Percentiles rank a stretch among this genome's conserved stretches.
phyloP scores from a whole-genome alignment of 2,797 vertebrate genomes.

The Xerus rutilus region DNA sequence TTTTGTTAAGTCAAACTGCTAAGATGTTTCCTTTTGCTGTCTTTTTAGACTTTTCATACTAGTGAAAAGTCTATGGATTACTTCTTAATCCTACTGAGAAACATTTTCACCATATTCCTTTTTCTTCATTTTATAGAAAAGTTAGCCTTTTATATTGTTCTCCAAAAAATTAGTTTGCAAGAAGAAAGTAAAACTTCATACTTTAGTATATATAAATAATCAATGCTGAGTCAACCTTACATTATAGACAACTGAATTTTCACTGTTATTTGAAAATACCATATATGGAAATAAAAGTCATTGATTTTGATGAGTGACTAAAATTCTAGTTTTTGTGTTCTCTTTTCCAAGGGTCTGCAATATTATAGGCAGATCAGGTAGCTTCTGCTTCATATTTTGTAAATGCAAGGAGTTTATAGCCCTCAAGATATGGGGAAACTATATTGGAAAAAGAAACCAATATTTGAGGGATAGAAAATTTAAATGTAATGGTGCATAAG shows the following conservation, averaged over 20 bases:
- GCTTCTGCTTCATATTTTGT: conserved; percentile 55
- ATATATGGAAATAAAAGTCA: conserved; percentile 36
- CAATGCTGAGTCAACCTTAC: conserved; percentile 48
- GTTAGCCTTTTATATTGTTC: not conserved
- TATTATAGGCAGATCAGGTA: conserved; percentile 51
- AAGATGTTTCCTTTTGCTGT: conserved; percentile 50
- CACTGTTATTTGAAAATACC: conserved; percentile 55
- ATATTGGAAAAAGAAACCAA: not conserved
- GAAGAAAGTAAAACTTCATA: conserved; percentile 60
- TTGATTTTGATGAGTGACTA: conserved; percentile 50
- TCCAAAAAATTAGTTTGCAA: conserved; percentile 29
- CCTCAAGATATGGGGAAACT: conserved; percentile 45
- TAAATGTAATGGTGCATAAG: conserved; percentile 64
- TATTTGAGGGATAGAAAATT: conserved; percentile 61
- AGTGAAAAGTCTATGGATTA: conserved; percentile 49
- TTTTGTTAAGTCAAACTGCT: conserved; percentile 59
- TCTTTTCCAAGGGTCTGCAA: conserved; percentile 56
- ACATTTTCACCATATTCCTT: not conserved
- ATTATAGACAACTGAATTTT: conserved; percentile 51
- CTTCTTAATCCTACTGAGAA: conserved; percentile 36
- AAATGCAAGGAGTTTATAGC: conserved; percentile 57
- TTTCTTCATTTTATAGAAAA: not conserved
- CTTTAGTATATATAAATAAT: conserved; percentile 52
- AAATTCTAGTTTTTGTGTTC: conserved; percentile 53
- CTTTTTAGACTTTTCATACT: conserved; percentile 34